A percentile compares a stretch with the other conserved stretches of the same genome.
phyloP scores from a whole-genome alignment of 2,888 invertebrate species.

The Orthosia gracilis region DNA sequence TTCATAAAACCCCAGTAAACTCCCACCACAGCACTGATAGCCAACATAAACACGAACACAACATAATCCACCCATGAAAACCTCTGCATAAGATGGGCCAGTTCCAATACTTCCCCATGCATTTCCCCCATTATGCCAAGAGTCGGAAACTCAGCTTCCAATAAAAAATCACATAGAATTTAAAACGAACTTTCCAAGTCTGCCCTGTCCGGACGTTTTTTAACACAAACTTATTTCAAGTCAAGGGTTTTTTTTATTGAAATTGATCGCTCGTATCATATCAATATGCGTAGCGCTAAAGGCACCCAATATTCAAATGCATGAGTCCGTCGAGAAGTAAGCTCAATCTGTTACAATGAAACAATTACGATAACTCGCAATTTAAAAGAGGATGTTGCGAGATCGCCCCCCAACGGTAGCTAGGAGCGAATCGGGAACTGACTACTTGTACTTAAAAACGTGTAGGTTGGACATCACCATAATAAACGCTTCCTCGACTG shows the following conservation, averaged over 20 bases:
- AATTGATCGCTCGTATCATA: constrained; percentile 54
- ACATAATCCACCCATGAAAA: constrained; percentile 95
- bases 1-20: constrained; percentile 95
- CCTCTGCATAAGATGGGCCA: constrained; percentile 91
- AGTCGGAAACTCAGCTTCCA: constrained; percentile 1
- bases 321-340: constrained; percentile 75
- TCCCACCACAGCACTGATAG: constrained; percentile 94
- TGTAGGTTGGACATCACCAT: constrained; percentile 52
- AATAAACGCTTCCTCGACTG: constrained; percentile 45
- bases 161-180: constrained; percentile 42
- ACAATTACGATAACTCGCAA: constrained; percentile 91
- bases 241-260: constrained; percentile 28
- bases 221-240: constrained; percentile 13
- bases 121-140: constrained; percentile 75
- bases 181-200: constrained; percentile 22
- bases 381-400: constrained; percentile 91
- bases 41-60: constrained; percentile 94
- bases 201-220: background rate
- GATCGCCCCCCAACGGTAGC: constrained; percentile 84
- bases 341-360: constrained; percentile 89
- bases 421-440: constrained; percentile 82
- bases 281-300: constrained; percentile 62
- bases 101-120: constrained; percentile 83
- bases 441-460: constrained; percentile 68
- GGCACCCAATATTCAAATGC: constrained; percentile 80